Evolutionary conservation across 2,888 invertebrate species (phyloP).

Genomic region (Hypercompe scribonia): DNA sequence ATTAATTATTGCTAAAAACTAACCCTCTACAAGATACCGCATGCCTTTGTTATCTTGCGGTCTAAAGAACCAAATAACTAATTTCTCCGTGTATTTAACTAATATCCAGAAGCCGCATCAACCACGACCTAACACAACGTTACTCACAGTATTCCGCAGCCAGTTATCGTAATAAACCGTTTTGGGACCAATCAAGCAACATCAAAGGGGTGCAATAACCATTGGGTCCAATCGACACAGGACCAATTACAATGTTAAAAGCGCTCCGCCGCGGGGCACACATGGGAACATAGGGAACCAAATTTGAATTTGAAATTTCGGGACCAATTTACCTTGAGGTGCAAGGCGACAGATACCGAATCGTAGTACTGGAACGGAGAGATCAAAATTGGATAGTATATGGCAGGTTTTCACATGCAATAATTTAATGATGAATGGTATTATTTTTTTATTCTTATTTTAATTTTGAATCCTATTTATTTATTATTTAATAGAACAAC

Average conservation of each 20-base stretch:
- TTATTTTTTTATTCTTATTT: not conserved
- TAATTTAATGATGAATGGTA: not conserved
- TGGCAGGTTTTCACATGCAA: conserved; percentile 10
- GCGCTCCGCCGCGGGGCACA: conserved; percentile 74
- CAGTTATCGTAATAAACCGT: conserved; percentile 57
- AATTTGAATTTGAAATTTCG: conserved; percentile 85
- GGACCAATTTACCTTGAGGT: conserved; percentile 84
- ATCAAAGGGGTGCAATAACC: conserved; percentile 75
- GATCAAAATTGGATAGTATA: conserved; percentile 69
- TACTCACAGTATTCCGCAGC: conserved; percentile 42
- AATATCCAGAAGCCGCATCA: conserved; percentile 34
- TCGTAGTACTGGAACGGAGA: conserved; percentile 70
- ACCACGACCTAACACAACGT: conserved; percentile 61
- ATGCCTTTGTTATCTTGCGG: too few species aligned
- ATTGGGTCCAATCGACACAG: conserved; percentile 70
- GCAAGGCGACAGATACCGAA: conserved; percentile 81
- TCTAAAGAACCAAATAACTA: not conserved
- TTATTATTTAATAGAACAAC: too few species aligned
- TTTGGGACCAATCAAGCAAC: conserved; percentile 74
- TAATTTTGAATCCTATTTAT: too few species aligned
- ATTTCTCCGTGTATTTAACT: conserved; percentile 7
- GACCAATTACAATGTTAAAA: conserved; percentile 83
- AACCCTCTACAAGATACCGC: too few species aligned
- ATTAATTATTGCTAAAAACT: too few species aligned
- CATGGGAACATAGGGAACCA: conserved; percentile 73